phyloP scores from a whole-genome alignment of 2,797 vertebrate species.

The Chloroceryle inda region DNA sequence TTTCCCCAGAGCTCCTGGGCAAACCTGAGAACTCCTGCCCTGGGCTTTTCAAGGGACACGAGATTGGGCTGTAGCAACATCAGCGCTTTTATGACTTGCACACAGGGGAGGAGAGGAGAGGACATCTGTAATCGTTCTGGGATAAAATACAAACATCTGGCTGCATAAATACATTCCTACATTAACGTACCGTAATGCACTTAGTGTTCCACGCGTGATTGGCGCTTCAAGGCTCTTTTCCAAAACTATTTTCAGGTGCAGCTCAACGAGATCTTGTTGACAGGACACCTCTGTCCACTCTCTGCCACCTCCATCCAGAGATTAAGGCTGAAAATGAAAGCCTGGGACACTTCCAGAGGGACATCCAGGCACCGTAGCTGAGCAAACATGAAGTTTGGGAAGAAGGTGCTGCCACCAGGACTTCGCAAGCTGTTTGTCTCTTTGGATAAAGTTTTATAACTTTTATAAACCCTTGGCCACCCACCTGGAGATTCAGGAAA shows the following conservation, averaged over 20 bases:
- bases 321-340: not conserved
- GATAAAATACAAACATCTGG: not conserved
- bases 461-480: not conserved
- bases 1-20: not conserved
- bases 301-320: not conserved
- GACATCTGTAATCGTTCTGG: not conserved
- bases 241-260: not conserved
- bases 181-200: rapidly evolving
- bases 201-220: rapidly evolving
- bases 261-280: not conserved
- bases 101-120: rapidly evolving
- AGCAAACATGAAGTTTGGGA: not conserved
- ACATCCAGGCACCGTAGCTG: not conserved
- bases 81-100: not conserved
- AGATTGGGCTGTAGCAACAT: rapidly evolving
- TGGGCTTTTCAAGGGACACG: rapidly evolving
- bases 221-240: not conserved
- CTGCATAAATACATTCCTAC: not conserved
- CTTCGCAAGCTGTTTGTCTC: not conserved
- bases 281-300: not conserved
- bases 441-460: not conserved
- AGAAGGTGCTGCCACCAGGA: not conserved
- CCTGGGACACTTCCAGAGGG: not conserved
- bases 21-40: not conserved
- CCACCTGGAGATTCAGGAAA: not conserved